A percentile compares a stretch with the other conserved stretches of the same genome.
Evolutionary conservation across 2,888 invertebrate genomes (phyloP).

Genomic region (Cheilosia scutellata): DNA sequence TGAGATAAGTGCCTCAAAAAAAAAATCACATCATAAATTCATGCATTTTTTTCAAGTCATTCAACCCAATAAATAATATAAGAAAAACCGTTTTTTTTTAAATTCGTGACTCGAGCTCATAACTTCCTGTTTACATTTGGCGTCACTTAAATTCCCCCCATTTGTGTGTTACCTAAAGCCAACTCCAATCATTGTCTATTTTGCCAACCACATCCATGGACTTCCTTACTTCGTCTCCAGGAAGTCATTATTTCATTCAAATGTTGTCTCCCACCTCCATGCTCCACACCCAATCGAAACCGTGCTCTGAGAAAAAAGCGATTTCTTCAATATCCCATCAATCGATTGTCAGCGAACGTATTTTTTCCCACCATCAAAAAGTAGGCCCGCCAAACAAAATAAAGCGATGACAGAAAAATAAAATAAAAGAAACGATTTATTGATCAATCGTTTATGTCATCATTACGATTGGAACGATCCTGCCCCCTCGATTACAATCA

Average conservation of each 20-base stretch:
- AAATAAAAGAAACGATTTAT: conserved; percentile 44
- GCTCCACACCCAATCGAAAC: conserved; percentile 38
- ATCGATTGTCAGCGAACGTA: conserved; percentile 42
- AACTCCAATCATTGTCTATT: conserved; percentile 19
- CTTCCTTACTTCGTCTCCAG: conserved; percentile 11
- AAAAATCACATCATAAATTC: no score
- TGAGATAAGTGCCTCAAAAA: no score
- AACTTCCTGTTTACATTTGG: neutral
- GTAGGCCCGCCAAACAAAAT: conserved; percentile 41
- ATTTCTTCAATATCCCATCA: conserved; percentile 40
- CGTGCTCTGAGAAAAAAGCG: conserved; percentile 28
- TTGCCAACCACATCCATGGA: neutral
- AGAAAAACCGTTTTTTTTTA: no score
- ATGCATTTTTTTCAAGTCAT: no score
- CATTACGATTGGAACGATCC: conserved; percentile 57
- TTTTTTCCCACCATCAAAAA: conserved; percentile 39
- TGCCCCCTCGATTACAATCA: conserved; percentile 13
- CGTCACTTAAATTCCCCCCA: neutral
- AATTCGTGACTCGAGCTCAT: neutral
- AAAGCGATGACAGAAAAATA: conserved; percentile 6
- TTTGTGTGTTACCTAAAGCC: conserved; percentile 19
- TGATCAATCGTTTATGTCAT: conserved; percentile 67
- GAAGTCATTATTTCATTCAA: conserved; percentile 34
- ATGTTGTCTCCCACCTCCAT: neutral
- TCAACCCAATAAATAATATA: no score